phyloP scores from a whole-genome alignment of 2,797 vertebrate species.

The Pseudochirops cupreus region DNA sequence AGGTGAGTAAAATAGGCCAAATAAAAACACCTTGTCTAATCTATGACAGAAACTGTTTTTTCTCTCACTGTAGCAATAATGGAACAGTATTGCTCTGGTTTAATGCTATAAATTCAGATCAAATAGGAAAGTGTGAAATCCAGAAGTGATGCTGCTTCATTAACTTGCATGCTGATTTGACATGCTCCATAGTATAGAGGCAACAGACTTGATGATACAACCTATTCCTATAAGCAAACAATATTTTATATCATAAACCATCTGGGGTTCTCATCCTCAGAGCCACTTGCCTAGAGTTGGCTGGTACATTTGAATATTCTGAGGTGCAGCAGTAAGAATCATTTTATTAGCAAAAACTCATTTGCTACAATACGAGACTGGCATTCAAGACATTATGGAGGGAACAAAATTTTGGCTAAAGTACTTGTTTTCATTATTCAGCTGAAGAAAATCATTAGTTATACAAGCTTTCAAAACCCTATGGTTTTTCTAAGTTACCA shows the following conservation, averaged over 20 bases:
- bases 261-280: constrained; percentile 84
- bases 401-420: constrained; percentile 79
- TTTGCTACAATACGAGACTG: constrained; percentile 70
- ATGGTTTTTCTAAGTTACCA: constrained; percentile 84
- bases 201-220: constrained; percentile 82
- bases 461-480: constrained; percentile 76
- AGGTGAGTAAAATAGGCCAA: constrained; percentile 59
- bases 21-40: constrained; percentile 40
- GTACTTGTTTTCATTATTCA: constrained; percentile 79
- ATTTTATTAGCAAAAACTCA: constrained; percentile 72
- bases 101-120: constrained; percentile 83
- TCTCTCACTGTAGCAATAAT: constrained; percentile 59
- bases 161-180: constrained; percentile 86
- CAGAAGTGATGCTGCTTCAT: constrained; percentile 84
- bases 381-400: constrained; percentile 53
- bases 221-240: constrained; percentile 86
- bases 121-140: constrained; percentile 85
- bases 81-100: constrained; percentile 63
- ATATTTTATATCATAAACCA: constrained; percentile 86
- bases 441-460: constrained; percentile 80
- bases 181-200: constrained; percentile 82
- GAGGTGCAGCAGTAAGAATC: constrained; percentile 74
- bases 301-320: constrained; percentile 80
- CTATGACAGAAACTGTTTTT: constrained; percentile 56
- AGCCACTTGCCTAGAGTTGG: constrained; percentile 76